These are phyloP conservation scores for Gambusia yucatana DNA, from an alignment of 2,797 vertebrate genomes.

Conservation along the genomic window DNA sequence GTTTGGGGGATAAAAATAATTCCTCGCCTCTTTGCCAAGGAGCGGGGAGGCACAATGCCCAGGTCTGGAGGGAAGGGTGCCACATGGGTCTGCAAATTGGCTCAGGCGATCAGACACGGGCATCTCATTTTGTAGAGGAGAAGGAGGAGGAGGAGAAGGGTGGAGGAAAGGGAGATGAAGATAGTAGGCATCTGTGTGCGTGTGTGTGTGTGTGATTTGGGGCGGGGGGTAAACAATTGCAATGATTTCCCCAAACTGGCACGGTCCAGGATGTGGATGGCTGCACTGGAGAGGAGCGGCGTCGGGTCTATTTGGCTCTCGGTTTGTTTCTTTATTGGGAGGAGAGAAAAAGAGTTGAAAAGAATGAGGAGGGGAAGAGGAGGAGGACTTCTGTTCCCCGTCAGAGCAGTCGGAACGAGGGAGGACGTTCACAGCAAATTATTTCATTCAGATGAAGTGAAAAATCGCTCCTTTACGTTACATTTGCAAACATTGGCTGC, in stretches of 20 bases:
- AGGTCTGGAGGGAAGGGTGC: slow-evolving; percentile 84
- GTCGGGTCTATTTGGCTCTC: slow-evolving; percentile 75
- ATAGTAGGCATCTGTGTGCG: slow-evolving; percentile 56
- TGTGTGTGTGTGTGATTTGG: not conserved
- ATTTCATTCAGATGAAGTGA: slow-evolving; percentile 70
- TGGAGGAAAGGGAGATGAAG: slow-evolving; percentile 54
- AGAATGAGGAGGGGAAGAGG: slow-evolving; percentile 21
- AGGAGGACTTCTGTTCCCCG: slow-evolving; percentile 63
- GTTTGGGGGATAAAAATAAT: slow-evolving; percentile 86
- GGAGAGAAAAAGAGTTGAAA: slow-evolving; percentile 28
- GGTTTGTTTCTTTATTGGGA: slow-evolving; percentile 79
- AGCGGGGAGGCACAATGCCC: slow-evolving; percentile 82
- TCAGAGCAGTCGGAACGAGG: slow-evolving; percentile 62
- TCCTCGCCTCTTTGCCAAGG: slow-evolving; percentile 83
- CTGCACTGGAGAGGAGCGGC: slow-evolving; percentile 80
- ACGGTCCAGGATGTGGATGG: slow-evolving; percentile 78
- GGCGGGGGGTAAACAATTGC: slow-evolving; percentile 70
- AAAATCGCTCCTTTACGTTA: slow-evolving; percentile 61
- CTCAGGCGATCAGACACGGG: slow-evolving; percentile 84
- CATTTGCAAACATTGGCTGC: slow-evolving; percentile 67
- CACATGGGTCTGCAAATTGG: slow-evolving; percentile 86
- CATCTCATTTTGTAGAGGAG: slow-evolving; percentile 82
- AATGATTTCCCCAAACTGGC: slow-evolving; percentile 82
- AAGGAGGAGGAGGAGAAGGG: slow-evolving; percentile 60
- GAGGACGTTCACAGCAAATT: slow-evolving; percentile 70